Percentiles rank a stretch among this genome's conserved stretches.
phyloP scores from a whole-genome alignment of 2,888 invertebrate species.

The Oxycera nigricornis region DNA sequence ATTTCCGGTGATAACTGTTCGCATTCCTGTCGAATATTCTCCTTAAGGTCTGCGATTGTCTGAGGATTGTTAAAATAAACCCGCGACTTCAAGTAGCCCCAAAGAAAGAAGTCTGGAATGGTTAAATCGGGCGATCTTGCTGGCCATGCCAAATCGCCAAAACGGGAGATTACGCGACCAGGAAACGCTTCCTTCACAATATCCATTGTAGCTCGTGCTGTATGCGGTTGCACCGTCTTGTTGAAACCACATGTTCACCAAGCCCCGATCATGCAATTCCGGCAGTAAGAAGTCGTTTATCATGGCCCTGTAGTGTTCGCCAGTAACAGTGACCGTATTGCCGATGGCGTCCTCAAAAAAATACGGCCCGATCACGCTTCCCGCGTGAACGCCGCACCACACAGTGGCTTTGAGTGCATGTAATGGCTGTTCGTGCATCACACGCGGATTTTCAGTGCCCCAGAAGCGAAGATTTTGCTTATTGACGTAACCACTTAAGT shows the following conservation, averaged over 20 bases:
- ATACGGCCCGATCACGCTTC: conserved; percentile 1
- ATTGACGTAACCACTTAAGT: conserved; percentile 34
- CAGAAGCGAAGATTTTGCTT: background rate
- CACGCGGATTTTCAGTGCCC: conserved; percentile 1
- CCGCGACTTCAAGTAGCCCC: background rate
- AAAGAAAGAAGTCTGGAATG: background rate
- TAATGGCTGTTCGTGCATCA: background rate
- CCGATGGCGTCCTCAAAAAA: conserved; percentile 1
- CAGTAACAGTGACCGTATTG: conserved; percentile 15
- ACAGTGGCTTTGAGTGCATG: background rate
- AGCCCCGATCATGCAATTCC: background rate
- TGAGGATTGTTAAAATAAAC: background rate
- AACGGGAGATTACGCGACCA: background rate
- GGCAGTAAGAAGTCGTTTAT: conserved; percentile 28
- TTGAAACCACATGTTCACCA: background rate
- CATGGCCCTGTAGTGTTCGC: conserved; percentile 26
- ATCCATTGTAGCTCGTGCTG: background rate
- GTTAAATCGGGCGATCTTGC: conserved; percentile 8
- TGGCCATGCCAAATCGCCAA: background rate
- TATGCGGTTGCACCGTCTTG: background rate
- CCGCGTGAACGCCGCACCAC: conserved; percentile 11
- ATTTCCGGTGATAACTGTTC: conserved; percentile 9
- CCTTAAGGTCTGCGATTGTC: background rate
- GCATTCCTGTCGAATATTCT: conserved; percentile 20
- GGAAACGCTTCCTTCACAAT: background rate